Conservation (phyloP, 1,140 invertebrate genomes). For the Drosophila tsacasi region DNA sequence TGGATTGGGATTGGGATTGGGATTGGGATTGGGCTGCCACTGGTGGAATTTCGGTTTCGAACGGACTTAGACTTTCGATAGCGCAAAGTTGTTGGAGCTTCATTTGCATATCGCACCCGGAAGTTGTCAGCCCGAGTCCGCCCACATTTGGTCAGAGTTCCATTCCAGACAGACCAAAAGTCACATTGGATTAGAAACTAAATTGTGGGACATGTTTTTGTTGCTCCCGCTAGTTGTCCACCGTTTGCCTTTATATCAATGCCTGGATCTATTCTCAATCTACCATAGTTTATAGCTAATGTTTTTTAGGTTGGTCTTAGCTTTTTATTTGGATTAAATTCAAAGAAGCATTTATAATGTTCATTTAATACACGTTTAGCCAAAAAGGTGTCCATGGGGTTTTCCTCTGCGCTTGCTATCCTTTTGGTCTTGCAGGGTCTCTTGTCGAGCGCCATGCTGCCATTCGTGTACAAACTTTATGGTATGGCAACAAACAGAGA, state of each 20-base stretch:
- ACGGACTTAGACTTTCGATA: conserved; percentile 52
- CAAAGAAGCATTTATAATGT: background rate
- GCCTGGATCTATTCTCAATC: conserved; percentile 2
- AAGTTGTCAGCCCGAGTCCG: conserved; percentile 38
- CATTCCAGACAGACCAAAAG: conserved; percentile 43
- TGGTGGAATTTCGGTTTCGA: conserved; percentile 33
- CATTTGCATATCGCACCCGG: conserved; percentile 56
- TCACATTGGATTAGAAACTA: conserved; percentile 60
- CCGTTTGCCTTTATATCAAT: background rate
- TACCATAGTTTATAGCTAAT: background rate
- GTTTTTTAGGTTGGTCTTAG: background rate
- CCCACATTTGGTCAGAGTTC: conserved; percentile 34
- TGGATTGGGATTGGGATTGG: conserved; percentile 11
- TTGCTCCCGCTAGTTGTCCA: conserved; percentile 3
- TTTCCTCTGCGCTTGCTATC: background rate
- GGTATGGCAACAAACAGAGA: conserved; percentile 27
- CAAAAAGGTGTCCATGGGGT: background rate
- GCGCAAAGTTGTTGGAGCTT: conserved; percentile 49
- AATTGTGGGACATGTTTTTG: conserved; percentile 43
- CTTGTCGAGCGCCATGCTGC: background rate
- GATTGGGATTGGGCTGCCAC: conserved; percentile 25
- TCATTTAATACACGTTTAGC: background rate
- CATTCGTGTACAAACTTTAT: background rate
- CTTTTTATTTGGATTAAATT: background rate
- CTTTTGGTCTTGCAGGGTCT: background rate